Evolutionary conservation across 1,140 invertebrate genomes (phyloP), one percentile per base, ranked within the genome.

Genomic region (Solenopsis invicta): DNA sequence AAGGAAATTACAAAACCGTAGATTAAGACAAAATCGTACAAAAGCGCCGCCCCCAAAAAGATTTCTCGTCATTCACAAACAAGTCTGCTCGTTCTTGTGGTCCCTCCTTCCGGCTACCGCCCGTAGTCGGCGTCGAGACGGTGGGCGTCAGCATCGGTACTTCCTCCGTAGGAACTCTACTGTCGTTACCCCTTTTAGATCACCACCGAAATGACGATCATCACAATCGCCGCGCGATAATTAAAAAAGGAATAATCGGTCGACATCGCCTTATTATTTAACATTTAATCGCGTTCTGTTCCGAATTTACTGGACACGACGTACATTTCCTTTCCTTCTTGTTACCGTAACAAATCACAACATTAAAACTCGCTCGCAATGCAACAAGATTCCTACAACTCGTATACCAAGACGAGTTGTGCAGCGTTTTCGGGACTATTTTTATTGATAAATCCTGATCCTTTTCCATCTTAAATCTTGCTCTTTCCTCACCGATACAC

Each of bases 121-220:
- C 16, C 21, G 29, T 34, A 21, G 13, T 86, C 64, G 61, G 59
- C 59, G 34, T 64, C 64, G 34, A 88, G 71, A 86, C 45, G 24
- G 9, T 78, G 12, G 69, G 77, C 50, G 29, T 69, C 75, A 69
- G 21, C 72, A 69, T 61, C 67, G n/a, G n/a, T 72, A 67, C n/a
- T 88, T 88, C 52, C 50, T 85, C 18, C 29, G 29, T 76, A 85
- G 82, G 59, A 87, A 71, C 77, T 69, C 41, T 85, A 88, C 29
- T 62, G 12, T 21, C 45, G 12, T 64, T 37, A 80, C 24, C 13
- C 24, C 21, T 18, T n/a, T 13, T 48, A 24, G 21, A 64, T 72
- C 66, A 34, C 71, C 29, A n/a, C 24, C 45, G 29, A 72, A 18
- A 56, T 29, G 16, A 41, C 34, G 48, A 67, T 80, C 45, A 41